A percentile compares a stretch with the other conserved stretches of the same genome.
phyloP scores from a whole-genome alignment of 2,797 vertebrate species.

The Perodicticus potto region DNA sequence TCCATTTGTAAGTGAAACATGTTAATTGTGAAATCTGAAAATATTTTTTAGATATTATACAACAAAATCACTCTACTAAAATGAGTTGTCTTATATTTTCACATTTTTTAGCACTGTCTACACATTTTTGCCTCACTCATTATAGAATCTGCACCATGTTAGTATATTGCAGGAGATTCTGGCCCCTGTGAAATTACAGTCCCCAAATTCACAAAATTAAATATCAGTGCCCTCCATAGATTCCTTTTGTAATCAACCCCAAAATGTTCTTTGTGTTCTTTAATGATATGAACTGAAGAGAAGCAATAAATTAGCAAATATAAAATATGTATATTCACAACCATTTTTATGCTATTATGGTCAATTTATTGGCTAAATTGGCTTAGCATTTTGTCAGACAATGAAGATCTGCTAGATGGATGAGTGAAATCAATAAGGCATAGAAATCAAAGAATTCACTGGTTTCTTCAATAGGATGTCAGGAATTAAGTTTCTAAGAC shows the following conservation, averaged over 20 bases:
- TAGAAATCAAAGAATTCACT: background rate
- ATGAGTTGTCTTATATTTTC: background rate
- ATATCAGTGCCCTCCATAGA: background rate
- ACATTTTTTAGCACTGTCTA: background rate
- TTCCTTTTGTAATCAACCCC: background rate
- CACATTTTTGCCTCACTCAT: background rate
- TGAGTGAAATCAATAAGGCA: slow-evolving; percentile 6
- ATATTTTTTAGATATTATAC: background rate
- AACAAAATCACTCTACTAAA: background rate
- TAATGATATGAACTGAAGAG: background rate
- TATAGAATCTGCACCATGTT: background rate
- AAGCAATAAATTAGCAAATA: background rate
- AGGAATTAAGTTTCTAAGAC: background rate
- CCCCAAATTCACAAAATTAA: background rate
- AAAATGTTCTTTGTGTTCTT: background rate
- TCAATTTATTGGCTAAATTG: background rate
- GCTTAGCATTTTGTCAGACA: background rate
- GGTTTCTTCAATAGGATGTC: background rate
- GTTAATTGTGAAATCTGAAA: background rate
- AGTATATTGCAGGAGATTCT: background rate
- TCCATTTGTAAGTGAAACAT: background rate
- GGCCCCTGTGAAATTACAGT: background rate
- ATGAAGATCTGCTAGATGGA: background rate
- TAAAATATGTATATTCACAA: background rate
- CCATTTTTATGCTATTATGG: background rate